Base-by-base conservation (phyloP, 2,797 vertebrate species). In the Amazona ochrocephala region DNA sequence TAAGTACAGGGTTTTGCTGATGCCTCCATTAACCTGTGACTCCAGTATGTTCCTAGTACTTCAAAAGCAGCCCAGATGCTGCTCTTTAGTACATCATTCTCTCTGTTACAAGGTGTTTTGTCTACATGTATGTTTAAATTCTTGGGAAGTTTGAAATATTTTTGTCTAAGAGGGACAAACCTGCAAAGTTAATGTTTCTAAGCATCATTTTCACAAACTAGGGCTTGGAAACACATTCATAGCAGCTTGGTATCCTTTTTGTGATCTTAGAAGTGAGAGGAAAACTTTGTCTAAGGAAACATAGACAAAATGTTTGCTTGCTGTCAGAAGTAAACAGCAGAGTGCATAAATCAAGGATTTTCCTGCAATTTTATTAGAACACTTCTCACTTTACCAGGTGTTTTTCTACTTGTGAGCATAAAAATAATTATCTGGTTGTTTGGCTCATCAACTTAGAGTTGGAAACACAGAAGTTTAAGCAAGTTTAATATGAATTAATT, bases 1-100 rank as follows among this genome's bases (percentile, higher is more conserved):
- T 99, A 96, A 98, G 98, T 98, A 51, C 30, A 1, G 2, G 20
- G 32, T 6, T 39, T 30, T 42, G 58, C 37, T 4, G n/a, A 7
- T 15, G 17, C 3, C 0, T 34, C 29, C 7, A 0, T 7, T 64
- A 37, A 32, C 27, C 42, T 10, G 7, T 12, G 20, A 0, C 39
- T 45, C 15, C 4, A 56, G 11, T 29, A 1, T 4, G 13, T 51
- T 34, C 53, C 2, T 34, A 15, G 21, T 11, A 20, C 73, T 30
- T 20, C 3, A 47, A 37, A 24, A 34, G 60, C 16, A 53, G 29
- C 44, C 50, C 2, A 0, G 6, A 9, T 20, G 16, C 45, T 83
- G 60, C 66, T 58, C 22, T 58, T 58, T 37, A 20, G 17, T 23
- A 29, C 21, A 12, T 15, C 16, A 0, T 37, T 3, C 10, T 12